A percentile compares a stretch with the other conserved stretches of the same genome.
phyloP scores from a whole-genome alignment of 37 sponge, comb jelly and placozoan genomes.

The Geodia barretti region DNA sequence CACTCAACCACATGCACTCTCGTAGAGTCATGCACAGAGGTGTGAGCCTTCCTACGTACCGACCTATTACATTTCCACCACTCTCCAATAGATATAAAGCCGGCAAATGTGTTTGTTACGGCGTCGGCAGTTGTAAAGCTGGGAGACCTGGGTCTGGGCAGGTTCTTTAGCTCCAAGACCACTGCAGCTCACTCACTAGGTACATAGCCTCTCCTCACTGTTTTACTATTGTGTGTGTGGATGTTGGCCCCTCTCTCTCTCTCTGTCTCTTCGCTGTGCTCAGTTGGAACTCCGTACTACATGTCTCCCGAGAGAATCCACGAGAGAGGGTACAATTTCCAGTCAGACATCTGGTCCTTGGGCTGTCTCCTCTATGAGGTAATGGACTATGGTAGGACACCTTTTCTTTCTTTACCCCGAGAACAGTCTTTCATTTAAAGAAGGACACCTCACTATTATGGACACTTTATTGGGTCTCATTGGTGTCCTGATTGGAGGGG shows the following conservation, averaged over 20 bases:
- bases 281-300: slow-evolving; percentile 99
- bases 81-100: slow-evolving; percentile 95
- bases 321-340: slow-evolving; percentile 97
- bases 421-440: no score
- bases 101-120: slow-evolving; percentile 99
- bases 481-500: background rate
- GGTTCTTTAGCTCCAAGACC: slow-evolving; percentile 98
- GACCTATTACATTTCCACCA: background rate
- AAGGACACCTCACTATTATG: no score
- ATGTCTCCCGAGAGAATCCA: slow-evolving; percentile 99
- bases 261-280: background rate
- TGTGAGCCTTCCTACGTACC: slow-evolving; percentile 11
- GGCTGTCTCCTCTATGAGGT: slow-evolving; percentile 98
- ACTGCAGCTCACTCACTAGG: slow-evolving; percentile 96
- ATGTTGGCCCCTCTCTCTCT: no score
- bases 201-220: no score
- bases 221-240: no score
- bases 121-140: slow-evolving; percentile 95
- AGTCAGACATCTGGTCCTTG: slow-evolving; percentile 99
- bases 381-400: background rate
- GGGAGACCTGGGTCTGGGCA: slow-evolving; percentile 96
- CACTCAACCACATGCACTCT: slow-evolving; percentile 97
- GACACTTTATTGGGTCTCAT: no score
- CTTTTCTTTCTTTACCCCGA: no score
- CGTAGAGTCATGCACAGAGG: slow-evolving; percentile 99